Base-by-base conservation (phyloP, 2,113 vertebrate genomes). In the Xiphias gladius region DNA sequence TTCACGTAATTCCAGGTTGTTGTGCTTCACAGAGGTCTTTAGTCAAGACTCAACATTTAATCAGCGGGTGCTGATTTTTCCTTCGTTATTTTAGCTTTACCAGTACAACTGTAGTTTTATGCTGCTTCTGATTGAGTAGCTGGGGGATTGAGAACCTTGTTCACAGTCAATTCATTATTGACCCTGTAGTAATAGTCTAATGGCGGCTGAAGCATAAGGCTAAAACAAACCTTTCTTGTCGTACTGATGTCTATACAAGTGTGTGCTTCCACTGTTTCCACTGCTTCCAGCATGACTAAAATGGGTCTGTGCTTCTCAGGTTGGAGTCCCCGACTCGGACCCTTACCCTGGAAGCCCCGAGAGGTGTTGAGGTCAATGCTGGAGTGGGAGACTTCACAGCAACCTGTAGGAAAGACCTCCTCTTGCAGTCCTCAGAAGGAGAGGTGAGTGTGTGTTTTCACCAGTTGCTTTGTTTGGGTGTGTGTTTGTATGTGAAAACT, bases 271-370 rank as follows among this genome's bases (percentile, higher is more conserved):
- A 19, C 41, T 55, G 30, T 43, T 55, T 17, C 13, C 32, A 2
- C 28, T 68, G 30, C 12, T 50, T 16, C 6, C 35, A 35, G n/a
- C 52, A 35, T 79, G 12, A 66, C 37, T 76, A 26, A 64, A 55
- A 22, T 55, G 24, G 84, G 39, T 71, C 75, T 61, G 28, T 88
- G 43, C n/a, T 90, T 90, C 72, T 66, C 89, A 99, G 98, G 94
- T 95, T 99, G 86, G 98, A 99, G 93, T 99, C 98, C 37, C 98
- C 98, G 1, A 99, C 98, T 43, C 95, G 98, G 85, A 97, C 98
- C 58, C 94, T 99, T 92, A 97, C 97, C 57, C 95, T 99, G 95
- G 98, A 99, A 93, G 98, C 98, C 24, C 98, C 98, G 24, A 95
- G 96, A 63, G 98, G 98, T 24, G 96, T 99, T 41, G 97, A 98